Percentiles rank a stretch among this genome's conserved stretches.
Conservation (phyloP, 2,888 invertebrate species). For the Drosophila prolongata region DNA sequence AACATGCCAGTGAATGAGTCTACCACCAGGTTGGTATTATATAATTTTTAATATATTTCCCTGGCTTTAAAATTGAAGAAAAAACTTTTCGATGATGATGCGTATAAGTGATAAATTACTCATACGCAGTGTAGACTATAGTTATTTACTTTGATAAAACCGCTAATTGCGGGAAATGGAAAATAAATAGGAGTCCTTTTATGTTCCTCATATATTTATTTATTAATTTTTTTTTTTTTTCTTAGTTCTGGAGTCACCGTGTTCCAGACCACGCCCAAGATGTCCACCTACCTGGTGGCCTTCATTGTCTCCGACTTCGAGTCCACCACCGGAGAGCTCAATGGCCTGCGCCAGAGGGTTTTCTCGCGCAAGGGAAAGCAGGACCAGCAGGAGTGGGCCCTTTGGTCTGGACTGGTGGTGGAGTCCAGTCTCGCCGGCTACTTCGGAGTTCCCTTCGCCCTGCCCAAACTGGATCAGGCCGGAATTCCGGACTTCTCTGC, state of each 20-base stretch:
- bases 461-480: conserved; percentile 94
- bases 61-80: not conserved
- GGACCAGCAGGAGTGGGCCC: conserved; percentile 87
- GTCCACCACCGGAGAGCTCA: conserved; percentile 64
- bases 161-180: no score
- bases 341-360: conserved; percentile 74
- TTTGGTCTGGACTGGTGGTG: conserved; percentile 90
- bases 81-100: no score
- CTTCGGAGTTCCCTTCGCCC: conserved; percentile 89
- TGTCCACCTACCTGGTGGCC: conserved; percentile 93
- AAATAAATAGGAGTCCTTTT: no score
- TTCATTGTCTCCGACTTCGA: conserved; percentile 89
- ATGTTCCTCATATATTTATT: no score
- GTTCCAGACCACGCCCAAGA: conserved; percentile 85
- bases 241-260: conserved; percentile 62
- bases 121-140: not conserved
- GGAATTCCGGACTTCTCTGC: conserved; percentile 94
- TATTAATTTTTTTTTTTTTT: not conserved
- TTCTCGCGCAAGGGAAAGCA: conserved; percentile 78
- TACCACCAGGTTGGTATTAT: conserved; percentile 40
- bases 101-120: not conserved
- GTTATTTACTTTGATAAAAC: no score
- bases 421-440: conserved; percentile 89
- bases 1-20: conserved; percentile 85
- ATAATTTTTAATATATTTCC: not conserved